These are phyloP conservation scores for Ophthalmolycus amberensis DNA, from an alignment of 2,113 vertebrate genomes.

Conservation along the genomic window DNA sequence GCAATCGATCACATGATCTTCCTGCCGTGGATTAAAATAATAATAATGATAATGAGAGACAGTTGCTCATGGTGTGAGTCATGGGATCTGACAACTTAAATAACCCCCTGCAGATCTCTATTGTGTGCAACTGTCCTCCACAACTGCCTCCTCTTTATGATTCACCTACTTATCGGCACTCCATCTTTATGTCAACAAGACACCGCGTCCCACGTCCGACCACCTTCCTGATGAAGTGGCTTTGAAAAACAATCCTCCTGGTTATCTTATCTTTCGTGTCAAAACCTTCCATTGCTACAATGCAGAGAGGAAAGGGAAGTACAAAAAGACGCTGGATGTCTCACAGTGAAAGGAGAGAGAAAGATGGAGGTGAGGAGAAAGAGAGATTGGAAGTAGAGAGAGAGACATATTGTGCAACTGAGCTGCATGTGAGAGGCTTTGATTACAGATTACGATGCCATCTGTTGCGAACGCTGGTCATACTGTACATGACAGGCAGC, in stretches of 20 bases:
- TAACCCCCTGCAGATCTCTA: conserved; percentile 9
- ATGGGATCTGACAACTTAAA: conserved; percentile 1
- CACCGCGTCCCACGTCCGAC: neutral
- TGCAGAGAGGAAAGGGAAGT: conserved; percentile 1
- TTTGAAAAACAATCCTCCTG: conserved; percentile 35
- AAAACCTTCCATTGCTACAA: conserved; percentile 16
- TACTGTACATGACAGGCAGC: conserved; percentile 55
- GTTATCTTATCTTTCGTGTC: conserved; percentile 40
- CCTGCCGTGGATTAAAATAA: neutral
- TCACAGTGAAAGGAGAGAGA: neutral
- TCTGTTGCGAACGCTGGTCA: conserved; percentile 64
- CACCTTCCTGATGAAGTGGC: conserved; percentile 37
- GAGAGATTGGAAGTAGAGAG: conserved; percentile 9
- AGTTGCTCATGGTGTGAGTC: neutral
- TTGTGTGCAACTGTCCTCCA: neutral
- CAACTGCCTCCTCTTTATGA: conserved; percentile 24
- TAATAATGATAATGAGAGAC: neutral
- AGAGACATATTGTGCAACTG: conserved; percentile 61
- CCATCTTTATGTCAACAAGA: conserved; percentile 46
- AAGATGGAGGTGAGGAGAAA: conserved; percentile 17
- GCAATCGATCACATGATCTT: too few species aligned
- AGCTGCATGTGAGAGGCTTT: conserved; percentile 66
- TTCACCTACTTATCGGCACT: conserved; percentile 31
- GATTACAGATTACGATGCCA: conserved; percentile 71
- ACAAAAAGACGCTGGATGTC: neutral